Percentiles rank a stretch among this genome's conserved stretches.
phyloP scores from a whole-genome alignment of 2,113 vertebrate genomes.

The Charadrius vociferus region DNA sequence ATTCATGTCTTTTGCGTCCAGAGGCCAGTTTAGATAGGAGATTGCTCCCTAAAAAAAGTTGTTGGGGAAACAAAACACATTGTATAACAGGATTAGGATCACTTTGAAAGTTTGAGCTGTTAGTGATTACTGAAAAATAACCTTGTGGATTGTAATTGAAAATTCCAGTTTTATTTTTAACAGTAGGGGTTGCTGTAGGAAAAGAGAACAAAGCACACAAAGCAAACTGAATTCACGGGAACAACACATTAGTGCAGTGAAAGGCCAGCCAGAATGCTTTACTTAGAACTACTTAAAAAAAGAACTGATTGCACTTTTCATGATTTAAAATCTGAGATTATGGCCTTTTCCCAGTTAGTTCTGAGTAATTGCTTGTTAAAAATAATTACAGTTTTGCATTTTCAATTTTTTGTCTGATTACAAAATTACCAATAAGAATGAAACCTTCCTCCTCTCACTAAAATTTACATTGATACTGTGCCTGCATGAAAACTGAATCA shows the following conservation, averaged over 20 bases:
- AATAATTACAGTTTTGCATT: background rate
- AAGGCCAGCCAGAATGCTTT: background rate
- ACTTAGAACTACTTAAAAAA: background rate
- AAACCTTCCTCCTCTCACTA: background rate
- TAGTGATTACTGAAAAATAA: slow-evolving; percentile 38
- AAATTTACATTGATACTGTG: background rate
- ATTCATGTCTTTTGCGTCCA: background rate
- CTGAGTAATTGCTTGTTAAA: background rate
- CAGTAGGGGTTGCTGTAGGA: slow-evolving; percentile 59
- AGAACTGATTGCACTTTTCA: background rate
- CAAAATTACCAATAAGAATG: background rate
- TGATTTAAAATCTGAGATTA: background rate
- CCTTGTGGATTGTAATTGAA: background rate
- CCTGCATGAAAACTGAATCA: background rate
- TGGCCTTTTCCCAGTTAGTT: background rate
- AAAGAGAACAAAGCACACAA: slow-evolving; percentile 4
- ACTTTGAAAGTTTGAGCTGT: slow-evolving; percentile 5
- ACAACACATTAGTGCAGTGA: background rate
- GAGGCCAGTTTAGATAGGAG: background rate
- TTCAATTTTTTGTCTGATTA: background rate
- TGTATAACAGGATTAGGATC: slow-evolving; percentile 55
- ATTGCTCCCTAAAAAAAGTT: background rate
- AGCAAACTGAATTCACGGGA: slow-evolving; percentile 4
- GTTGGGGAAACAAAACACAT: slow-evolving; percentile 41
- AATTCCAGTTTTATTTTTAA: slow-evolving; percentile 54